Percentiles rank a stretch among this genome's conserved stretches.
Conservation (phyloP, 2,888 invertebrate genomes). For the Diadromus collaris region DNA sequence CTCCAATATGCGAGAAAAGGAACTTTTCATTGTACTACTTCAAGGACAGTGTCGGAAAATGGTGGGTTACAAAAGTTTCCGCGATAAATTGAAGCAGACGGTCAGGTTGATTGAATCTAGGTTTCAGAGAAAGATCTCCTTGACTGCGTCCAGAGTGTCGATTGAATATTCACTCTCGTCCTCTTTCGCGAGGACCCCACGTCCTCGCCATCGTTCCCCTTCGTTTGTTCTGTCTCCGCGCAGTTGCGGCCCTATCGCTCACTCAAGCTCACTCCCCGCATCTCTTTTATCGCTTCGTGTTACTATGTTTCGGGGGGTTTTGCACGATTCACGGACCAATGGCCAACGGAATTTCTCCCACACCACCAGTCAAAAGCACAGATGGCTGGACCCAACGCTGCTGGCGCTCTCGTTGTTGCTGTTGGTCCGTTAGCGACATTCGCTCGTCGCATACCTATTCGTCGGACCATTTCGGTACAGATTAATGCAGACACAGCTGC, state of each 20-base stretch:
- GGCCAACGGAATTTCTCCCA: constrained; percentile 40
- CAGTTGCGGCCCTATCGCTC: not conserved
- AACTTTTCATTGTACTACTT: not conserved
- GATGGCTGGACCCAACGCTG: constrained; percentile 59
- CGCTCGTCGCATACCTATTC: constrained; percentile 61
- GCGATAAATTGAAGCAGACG: not conserved
- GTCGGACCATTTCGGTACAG: constrained; percentile 69
- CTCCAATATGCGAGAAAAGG: not conserved
- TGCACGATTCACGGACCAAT: constrained; percentile 51
- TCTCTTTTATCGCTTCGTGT: constrained; percentile 61
- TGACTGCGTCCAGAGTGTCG: constrained; percentile 54
- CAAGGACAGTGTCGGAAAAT: not conserved
- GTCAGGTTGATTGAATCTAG: constrained; percentile 32
- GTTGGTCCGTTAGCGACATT: constrained; percentile 57
- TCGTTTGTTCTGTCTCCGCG: not conserved
- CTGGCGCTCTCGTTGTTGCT: constrained; percentile 5
- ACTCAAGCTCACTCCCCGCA: constrained; percentile 8
- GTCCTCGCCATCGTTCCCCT: not conserved
- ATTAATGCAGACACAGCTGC: constrained; percentile 76
- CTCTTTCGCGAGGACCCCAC: not conserved
- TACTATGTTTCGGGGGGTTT: constrained; percentile 56
- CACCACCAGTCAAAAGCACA: constrained; percentile 63
- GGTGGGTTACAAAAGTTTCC: not conserved
- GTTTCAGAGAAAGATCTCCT: constrained; percentile 27
- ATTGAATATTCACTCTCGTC: constrained; percentile 59